phyloP scores from a whole-genome alignment of 2,888 invertebrate genomes.

The Prenolepis imparis region DNA sequence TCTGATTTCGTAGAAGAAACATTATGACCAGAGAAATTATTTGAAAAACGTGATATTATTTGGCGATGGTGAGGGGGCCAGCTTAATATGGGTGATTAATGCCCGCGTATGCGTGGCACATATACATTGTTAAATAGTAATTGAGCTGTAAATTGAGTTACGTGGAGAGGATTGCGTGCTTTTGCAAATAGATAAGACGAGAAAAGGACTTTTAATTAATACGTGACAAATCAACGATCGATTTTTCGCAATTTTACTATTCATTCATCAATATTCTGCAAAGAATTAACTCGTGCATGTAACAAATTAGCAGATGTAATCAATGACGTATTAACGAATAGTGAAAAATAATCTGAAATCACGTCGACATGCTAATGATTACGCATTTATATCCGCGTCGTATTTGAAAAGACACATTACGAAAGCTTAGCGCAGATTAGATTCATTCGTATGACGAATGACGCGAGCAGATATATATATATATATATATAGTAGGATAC shows the following conservation, averaged over 20 bases:
- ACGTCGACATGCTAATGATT: slow-evolving; percentile 29
- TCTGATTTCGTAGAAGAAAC: slow-evolving; percentile 50
- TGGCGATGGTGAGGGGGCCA: too few relatives aligned
- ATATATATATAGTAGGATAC: slow-evolving; percentile 9
- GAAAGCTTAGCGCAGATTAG: slow-evolving; percentile 45
- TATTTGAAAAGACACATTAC: slow-evolving; percentile 43
- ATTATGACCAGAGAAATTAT: too few relatives aligned
- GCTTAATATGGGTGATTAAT: too few relatives aligned
- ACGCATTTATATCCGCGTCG: slow-evolving; percentile 24
- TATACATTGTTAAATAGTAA: slow-evolving; percentile 21
- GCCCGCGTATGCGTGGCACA: slow-evolving; percentile 6
- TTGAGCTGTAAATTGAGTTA: slow-evolving; percentile 26
- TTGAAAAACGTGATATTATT: too few relatives aligned
- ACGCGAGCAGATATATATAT: slow-evolving; percentile 22
- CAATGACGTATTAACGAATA: not conserved
- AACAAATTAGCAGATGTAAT: not conserved
- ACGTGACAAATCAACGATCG: not conserved
- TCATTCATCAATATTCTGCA: slow-evolving; percentile 16
- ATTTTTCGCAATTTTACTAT: not conserved
- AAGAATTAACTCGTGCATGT: not conserved
- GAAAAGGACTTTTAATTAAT: not conserved
- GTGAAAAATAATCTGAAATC: slow-evolving; percentile 21
- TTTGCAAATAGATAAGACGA: not conserved
- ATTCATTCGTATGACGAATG: slow-evolving; percentile 43
- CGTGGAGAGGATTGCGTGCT: not conserved